These are phyloP conservation scores for Sciurus vulgaris DNA, from an alignment of 2,797 vertebrate genomes.

Conservation along the genomic window DNA sequence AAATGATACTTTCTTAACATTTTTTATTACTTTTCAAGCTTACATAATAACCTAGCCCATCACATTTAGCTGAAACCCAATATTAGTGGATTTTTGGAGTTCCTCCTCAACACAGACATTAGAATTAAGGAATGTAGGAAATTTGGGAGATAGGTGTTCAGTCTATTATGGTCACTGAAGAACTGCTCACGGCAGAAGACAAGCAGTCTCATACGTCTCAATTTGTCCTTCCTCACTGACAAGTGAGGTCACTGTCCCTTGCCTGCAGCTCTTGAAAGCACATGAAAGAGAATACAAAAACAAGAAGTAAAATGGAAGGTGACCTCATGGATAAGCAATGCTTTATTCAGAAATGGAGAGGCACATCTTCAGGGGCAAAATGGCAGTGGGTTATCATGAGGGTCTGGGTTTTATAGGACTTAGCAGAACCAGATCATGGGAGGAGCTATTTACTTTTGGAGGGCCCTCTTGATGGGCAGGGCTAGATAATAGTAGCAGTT, in stretches of 20 bases:
- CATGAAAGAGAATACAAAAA: too few relatives aligned
- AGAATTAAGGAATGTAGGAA: background rate
- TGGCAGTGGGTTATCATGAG: too few relatives aligned
- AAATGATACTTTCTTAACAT: background rate
- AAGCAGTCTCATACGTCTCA: background rate
- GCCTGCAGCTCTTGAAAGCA: too few relatives aligned
- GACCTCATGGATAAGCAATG: too few relatives aligned
- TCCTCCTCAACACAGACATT: background rate
- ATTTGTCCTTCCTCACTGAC: background rate
- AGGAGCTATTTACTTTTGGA: too few relatives aligned
- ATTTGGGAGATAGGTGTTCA: background rate
- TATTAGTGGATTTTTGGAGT: background rate
- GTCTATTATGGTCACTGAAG: background rate
- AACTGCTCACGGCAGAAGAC: background rate
- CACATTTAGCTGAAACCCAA: background rate
- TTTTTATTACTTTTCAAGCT: slow-evolving; percentile 20
- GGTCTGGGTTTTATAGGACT: too few relatives aligned
- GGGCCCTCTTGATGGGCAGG: too few relatives aligned
- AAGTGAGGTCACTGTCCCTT: background rate
- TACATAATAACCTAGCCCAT: background rate
- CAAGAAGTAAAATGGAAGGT: too few relatives aligned
- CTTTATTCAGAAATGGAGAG: too few relatives aligned
- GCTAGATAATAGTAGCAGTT: too few relatives aligned
- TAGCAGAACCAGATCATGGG: too few relatives aligned
- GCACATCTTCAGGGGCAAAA: too few relatives aligned